phyloP scores from a whole-genome alignment of 1,140 invertebrate species.

The Lordiphosa mommai region DNA sequence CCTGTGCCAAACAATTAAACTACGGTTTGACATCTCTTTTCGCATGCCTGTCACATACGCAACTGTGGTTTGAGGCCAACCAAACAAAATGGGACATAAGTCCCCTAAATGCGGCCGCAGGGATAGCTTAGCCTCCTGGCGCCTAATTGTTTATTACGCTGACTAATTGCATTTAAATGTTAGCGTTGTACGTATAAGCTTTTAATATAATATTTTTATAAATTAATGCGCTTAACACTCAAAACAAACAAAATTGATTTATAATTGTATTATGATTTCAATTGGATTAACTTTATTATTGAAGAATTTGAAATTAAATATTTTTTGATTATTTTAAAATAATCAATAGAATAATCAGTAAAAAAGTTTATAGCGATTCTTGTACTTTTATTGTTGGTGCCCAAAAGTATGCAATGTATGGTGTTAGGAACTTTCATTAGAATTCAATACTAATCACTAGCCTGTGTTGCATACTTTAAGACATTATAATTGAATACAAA shows the following conservation, averaged over 20 bases:
- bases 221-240: constrained; percentile 15
- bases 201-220: constrained; percentile 22
- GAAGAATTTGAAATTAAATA: no score
- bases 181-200: constrained; percentile 7
- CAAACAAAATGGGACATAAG: constrained; percentile 1
- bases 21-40: constrained; percentile 40
- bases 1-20: constrained; percentile 55
- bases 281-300: background rate
- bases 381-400: no score
- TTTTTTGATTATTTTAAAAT: no score
- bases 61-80: background rate
- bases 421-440: no score
- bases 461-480: no score
- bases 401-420: no score
- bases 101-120: constrained; percentile 1
- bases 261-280: constrained; percentile 12
- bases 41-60: constrained; percentile 61
- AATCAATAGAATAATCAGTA: no score
- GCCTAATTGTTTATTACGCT: constrained; percentile 62
- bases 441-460: no score
- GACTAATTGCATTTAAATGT: constrained; percentile 53
- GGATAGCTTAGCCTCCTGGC: constrained; percentile 24
- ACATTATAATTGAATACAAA: no score
- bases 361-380: no score
- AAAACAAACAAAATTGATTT: constrained; percentile 12